Conservation (phyloP, 2,888 invertebrate species). For the Ichneumoninae sp. region DNA sequence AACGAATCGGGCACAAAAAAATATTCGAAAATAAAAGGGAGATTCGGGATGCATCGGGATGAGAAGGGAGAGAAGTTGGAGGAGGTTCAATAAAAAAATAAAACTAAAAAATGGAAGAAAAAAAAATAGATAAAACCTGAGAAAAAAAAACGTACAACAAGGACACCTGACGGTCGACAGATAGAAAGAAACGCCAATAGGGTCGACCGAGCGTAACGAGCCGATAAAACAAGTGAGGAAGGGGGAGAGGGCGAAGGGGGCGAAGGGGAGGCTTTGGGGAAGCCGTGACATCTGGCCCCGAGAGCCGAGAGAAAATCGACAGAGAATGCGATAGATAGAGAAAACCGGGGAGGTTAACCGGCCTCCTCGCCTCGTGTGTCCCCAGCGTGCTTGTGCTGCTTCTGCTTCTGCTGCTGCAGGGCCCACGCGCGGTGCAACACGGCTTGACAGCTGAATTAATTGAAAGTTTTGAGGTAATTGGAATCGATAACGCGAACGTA, state of each 20-base stretch:
- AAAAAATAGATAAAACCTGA: not conserved
- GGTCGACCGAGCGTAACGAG: constrained; percentile 79
- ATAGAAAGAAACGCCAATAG: constrained; percentile 78
- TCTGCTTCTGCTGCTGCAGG: not conserved
- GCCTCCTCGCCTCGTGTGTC: constrained; percentile 17
- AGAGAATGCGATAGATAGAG: constrained; percentile 62
- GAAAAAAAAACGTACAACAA: constrained; percentile 49
- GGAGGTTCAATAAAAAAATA: not conserved
- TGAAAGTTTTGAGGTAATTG: constrained; percentile 80
- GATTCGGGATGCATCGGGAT: constrained; percentile 33
- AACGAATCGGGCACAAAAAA: constrained; percentile 20
- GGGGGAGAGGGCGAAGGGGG: not conserved
- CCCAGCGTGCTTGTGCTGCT: not conserved
- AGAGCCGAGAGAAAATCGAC: constrained; percentile 57
- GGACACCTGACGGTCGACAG: constrained; percentile 65
- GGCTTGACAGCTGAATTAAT: constrained; percentile 79
- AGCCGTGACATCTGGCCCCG: constrained; percentile 73
- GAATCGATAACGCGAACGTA: constrained; percentile 73
- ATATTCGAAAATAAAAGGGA: constrained; percentile 50
- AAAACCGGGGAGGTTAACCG: constrained; percentile 8
- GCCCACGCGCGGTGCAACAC: constrained; percentile 56
- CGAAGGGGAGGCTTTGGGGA: constrained; percentile 69
- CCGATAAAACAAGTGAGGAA: constrained; percentile 77
- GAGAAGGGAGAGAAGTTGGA: not conserved
- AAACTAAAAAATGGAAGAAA: constrained; percentile 12